Evolutionary conservation across 2,888 invertebrate genomes (phyloP), one percentile per base, ranked within the genome.

Genomic region (Cryptus viduatorius): DNA sequence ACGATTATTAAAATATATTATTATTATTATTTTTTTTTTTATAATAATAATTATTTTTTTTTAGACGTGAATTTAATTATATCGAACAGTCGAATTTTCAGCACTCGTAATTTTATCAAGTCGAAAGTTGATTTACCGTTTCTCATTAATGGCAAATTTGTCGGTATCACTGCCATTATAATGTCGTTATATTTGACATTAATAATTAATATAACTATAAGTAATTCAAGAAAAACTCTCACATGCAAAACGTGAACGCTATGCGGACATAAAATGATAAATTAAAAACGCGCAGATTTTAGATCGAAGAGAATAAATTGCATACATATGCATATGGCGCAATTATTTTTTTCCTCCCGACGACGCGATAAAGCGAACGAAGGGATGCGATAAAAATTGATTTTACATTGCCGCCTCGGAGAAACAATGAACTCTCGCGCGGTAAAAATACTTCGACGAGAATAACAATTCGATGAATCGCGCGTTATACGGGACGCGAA

Each of bases 401-500:
- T 69, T 53, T 37, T 31, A 48, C 31, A 82, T 77, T 37, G 61
- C 44, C 46, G 16, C n/a, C 69, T 44, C 37, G 82, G 37, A 77
- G 31, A 37, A 65, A 72, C 42, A 61, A 72, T 65, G 67, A 59
- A 46, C 50, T 24, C 19, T 24, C 19, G 29, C 50, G 53, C 19
- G 56, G 29, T 37, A 31, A 12, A 42, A 67, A 67, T 73, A 48
- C 50, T 29, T 46, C 72, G 24, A 71, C 29, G 61, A 73, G 48
- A 67, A 68, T 67, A 67, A 78, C 56, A 73, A 68, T 68, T 61
- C 31, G 44, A 31, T 53, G 44, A 50, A 44, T 59, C 59, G 73
- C 37, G 53, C 14, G 12, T 68, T 68, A 14, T 24, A 59, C 29
- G 19, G 42, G 68, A 46, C 44, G 46, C 56, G 24, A 46, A 73